Percentiles rank a stretch among this genome's conserved stretches.
Evolutionary conservation across 2,113 vertebrate species (phyloP).

Genomic region (Blennius ocellaris): DNA sequence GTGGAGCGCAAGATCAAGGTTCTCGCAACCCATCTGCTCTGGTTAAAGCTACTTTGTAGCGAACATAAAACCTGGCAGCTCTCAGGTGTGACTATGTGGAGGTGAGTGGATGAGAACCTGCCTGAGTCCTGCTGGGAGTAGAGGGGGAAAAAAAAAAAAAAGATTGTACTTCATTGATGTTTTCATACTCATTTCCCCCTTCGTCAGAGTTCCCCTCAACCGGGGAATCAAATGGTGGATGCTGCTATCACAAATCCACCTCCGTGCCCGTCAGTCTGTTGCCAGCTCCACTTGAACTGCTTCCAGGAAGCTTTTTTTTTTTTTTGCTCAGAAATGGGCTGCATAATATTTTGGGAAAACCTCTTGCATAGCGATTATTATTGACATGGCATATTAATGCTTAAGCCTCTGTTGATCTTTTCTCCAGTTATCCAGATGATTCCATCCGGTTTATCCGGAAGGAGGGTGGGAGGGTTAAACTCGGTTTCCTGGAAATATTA

Average conservation of each 20-base stretch:
- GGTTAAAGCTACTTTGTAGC: constrained; percentile 15
- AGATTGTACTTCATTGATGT: constrained; percentile 8
- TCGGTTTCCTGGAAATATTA: constrained; percentile 55
- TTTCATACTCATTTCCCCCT: constrained; percentile 7
- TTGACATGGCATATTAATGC: constrained; percentile 40
- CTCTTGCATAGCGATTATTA: constrained; percentile 40
- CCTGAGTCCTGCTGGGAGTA: neutral
- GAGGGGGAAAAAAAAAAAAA: neutral
- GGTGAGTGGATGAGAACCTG: constrained; percentile 25
- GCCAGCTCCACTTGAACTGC: constrained; percentile 37
- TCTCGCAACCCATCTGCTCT: neutral
- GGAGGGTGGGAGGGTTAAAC: neutral
- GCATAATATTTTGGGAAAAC: constrained; percentile 18
- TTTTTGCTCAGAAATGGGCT: constrained; percentile 39
- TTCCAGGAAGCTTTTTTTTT: constrained; percentile 22
- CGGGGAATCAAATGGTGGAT: constrained; percentile 40
- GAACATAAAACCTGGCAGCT: constrained; percentile 31
- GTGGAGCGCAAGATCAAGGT: neutral
- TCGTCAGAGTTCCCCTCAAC: constrained; percentile 7
- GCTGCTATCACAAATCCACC: constrained; percentile 38
- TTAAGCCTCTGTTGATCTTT: constrained; percentile 42
- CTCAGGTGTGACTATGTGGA: constrained; percentile 20
- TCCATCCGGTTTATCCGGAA: neutral
- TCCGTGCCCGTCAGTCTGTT: constrained; percentile 18
- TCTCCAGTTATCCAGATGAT: constrained; percentile 37